Evolutionary conservation across 1,140 invertebrate species (phyloP).

Genomic region (Cyrtorhinus lividipennis): DNA sequence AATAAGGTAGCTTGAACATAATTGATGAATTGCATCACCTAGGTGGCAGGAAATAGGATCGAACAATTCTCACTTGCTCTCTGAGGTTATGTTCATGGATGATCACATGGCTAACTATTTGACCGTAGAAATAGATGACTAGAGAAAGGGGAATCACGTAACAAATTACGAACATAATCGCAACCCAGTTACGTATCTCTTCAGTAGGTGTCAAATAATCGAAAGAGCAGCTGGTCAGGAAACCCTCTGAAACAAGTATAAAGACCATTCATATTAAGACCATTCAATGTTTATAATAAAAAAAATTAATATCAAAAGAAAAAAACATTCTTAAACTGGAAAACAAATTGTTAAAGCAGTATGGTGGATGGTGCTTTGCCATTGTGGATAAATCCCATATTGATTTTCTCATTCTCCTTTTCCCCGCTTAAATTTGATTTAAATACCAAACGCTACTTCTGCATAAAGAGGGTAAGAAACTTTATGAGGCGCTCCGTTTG

Average conservation of each 20-base stretch:
- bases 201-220: conserved; percentile 65
- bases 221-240: conserved; percentile 64
- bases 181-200: conserved; percentile 58
- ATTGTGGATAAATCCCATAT: too few species aligned
- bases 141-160: conserved; percentile 62
- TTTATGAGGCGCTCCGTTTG: too few species aligned
- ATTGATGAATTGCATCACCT: too few species aligned
- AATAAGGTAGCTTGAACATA: too few species aligned
- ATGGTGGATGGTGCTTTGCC: too few species aligned
- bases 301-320: background rate
- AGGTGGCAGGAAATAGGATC: too few species aligned
- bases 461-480: too few species aligned
- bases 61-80: conserved; percentile 39
- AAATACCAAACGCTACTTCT: too few species aligned
- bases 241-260: conserved; percentile 60
- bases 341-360: too few species aligned
- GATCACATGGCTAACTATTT: conserved; percentile 70
- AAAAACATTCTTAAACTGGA: too few species aligned
- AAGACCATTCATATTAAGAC: background rate
- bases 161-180: conserved; percentile 57
- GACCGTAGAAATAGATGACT: conserved; percentile 70
- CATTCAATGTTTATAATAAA: background rate
- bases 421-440: too few species aligned
- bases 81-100: conserved; percentile 72
- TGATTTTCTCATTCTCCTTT: too few species aligned